Evolutionary conservation across 2,888 invertebrate genomes (phyloP).

Genomic region (Arge pagana): DNA sequence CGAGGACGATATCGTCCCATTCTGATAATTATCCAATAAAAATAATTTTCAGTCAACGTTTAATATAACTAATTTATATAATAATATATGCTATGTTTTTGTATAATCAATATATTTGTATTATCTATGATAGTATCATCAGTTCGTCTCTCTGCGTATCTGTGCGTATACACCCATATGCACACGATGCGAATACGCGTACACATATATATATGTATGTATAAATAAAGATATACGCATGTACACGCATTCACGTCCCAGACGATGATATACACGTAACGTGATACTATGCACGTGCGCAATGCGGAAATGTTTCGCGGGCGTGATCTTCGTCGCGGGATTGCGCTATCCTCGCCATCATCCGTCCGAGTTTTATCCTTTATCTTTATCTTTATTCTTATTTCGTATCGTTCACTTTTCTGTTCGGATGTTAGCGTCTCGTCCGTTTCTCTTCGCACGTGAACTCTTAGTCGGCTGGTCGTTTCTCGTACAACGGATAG

Average conservation of each 20-base stretch:
- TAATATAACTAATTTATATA: slow-evolving; percentile 36
- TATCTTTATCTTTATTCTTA: not conserved
- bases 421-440: too few species aligned
- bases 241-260: not conserved
- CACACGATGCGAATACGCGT: slow-evolving; percentile 8
- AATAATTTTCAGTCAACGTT: slow-evolving; percentile 45
- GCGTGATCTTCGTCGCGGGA: too few species aligned
- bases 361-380: not conserved
- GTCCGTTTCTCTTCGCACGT: not conserved
- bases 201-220: slow-evolving; percentile 27
- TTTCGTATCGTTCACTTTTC: not conserved
- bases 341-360: not conserved
- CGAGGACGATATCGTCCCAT: slow-evolving; percentile 18
- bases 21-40: slow-evolving; percentile 40
- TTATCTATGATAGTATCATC: slow-evolving; percentile 1
- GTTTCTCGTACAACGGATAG: slow-evolving; percentile 3
- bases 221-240: slow-evolving; percentile 4
- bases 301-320: not conserved
- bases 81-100: slow-evolving; percentile 28
- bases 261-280: not conserved
- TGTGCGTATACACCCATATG: slow-evolving; percentile 4
- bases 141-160: slow-evolving; percentile 18
- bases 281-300: not conserved
- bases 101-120: slow-evolving; percentile 22
- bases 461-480: not conserved